phyloP scores from a whole-genome alignment of 2,888 invertebrate species.

The Agrenia bidenticulata region DNA sequence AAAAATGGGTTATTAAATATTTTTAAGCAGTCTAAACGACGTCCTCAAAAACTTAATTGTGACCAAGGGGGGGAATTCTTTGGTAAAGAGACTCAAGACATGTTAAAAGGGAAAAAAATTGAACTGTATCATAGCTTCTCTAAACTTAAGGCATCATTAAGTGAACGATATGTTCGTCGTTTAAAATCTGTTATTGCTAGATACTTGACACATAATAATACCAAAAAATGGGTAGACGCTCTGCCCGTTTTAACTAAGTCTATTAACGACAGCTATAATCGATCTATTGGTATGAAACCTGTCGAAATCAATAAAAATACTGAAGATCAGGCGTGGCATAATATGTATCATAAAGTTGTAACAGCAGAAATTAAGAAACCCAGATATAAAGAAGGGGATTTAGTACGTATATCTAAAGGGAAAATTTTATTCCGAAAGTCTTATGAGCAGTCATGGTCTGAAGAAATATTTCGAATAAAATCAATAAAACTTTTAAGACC shows the following conservation, averaged over 20 bases:
- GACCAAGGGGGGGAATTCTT: neutral
- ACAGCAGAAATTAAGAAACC: neutral
- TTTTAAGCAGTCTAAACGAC: slow-evolving; percentile 3
- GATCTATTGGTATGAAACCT: neutral
- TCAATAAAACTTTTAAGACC: neutral
- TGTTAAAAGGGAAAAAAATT: neutral
- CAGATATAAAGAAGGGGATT: neutral
- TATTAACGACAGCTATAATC: slow-evolving; percentile 2
- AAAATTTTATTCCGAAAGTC: neutral
- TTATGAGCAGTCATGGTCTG: neutral
- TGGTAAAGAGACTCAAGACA: neutral
- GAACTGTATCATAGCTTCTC: neutral
- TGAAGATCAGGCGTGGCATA: neutral
- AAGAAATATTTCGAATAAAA: neutral
- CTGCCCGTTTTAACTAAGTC: neutral
- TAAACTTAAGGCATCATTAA: neutral
- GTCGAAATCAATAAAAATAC: neutral
- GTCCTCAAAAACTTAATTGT: neutral
- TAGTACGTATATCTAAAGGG: neutral
- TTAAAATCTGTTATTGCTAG: neutral
- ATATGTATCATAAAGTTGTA: slow-evolving; percentile 5
- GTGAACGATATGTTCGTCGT: neutral
- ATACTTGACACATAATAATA: slow-evolving; percentile 2
- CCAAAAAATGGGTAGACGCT: slow-evolving; percentile 4
- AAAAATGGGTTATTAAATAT: neutral